Base-by-base conservation (phyloP, 92 coral and sea anemone species). In the Parazoanthus darwini region DNA sequence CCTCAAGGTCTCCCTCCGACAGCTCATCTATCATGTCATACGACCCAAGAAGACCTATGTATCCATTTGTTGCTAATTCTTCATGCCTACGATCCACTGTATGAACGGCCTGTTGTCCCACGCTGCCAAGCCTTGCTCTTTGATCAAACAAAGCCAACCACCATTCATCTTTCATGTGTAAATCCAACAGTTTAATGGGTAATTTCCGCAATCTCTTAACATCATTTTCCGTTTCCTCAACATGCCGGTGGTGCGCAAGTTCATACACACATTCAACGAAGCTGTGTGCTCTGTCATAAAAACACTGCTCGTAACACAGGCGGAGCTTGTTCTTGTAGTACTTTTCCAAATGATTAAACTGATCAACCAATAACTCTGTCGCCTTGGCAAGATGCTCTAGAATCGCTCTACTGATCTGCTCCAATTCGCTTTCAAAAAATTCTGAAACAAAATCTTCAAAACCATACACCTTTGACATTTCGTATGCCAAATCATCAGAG, bases 141-240 rank as follows among this genome's bases (percentile, higher is more conserved):
- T 91, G 96, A 13, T 97, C 99, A 88, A 97, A 97, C 73, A 97
- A 87, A 75, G 88, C 95, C 72, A 95, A 86, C 99, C 99, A 97
- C 99, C 99, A 97, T 86, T 97, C 99, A 56, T 95, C 96, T 79
- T 94, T 97, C 99, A 97, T 95, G 37, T 87, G 96, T n/a, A 97
- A 88, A 66, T 97, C 92, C 78, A 97, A 86, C 85, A 94, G 88
- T 56, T 92, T 93, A 9, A 97, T 97, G 13, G 99, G 99, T 3
- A 95, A 90, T 81, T 91, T 91, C 82, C 88, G 86, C 37, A 97
- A 93, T 76, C 95, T 73, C 65, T 89, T 92, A 13, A 97, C 92
- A 66, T 95, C 95, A 14, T 42, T 59, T 58, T 92, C 92, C 65
- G 91, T 71, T 22, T 84, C 93, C 37, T 95, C 92, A 6, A 92